Percentiles rank a stretch among this genome's conserved stretches.
Evolutionary conservation across 2,113 vertebrate species (phyloP).

Genomic region (Dicentrarchus labrax): DNA sequence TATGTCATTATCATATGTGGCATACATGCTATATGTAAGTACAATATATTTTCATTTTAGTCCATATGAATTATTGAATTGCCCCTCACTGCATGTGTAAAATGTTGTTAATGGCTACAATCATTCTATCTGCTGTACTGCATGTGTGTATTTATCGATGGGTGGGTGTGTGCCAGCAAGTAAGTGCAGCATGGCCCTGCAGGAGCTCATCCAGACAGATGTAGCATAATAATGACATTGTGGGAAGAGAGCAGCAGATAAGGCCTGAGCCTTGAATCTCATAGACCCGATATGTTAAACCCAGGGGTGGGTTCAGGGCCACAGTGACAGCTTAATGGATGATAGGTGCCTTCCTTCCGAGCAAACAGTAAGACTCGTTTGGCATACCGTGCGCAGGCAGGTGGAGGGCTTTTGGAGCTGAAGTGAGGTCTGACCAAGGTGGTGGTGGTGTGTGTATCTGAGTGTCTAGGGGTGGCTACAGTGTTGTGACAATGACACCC

Average conservation of each 20-base stretch:
- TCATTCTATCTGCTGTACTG: constrained; percentile 11
- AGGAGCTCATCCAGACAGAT: constrained; percentile 56
- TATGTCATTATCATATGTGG: not conserved
- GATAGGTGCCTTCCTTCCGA: constrained; percentile 18
- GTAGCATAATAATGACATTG: constrained; percentile 57
- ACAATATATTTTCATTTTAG: constrained; percentile 1
- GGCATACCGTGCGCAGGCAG: not conserved
- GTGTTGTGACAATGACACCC: constrained; percentile 37
- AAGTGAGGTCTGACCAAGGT: not conserved
- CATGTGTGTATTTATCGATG: constrained; percentile 8
- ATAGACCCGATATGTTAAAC: constrained; percentile 52
- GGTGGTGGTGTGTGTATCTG: not conserved
- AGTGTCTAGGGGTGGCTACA: constrained; percentile 8
- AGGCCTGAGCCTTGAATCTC: constrained; percentile 48
- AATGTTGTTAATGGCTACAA: constrained; percentile 10
- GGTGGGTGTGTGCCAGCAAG: constrained; percentile 28
- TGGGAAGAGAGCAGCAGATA: constrained; percentile 51
- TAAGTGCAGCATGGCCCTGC: constrained; percentile 30
- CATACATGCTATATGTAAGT: not conserved
- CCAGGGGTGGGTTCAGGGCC: constrained; percentile 42
- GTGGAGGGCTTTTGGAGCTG: not conserved
- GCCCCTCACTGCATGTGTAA: not conserved
- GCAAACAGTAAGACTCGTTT: constrained; percentile 7
- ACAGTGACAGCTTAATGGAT: constrained; percentile 54
- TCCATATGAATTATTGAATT: not conserved